Percentiles rank a stretch among this genome's conserved stretches.
Conservation (phyloP, 2,888 invertebrate genomes). For the Ochropacha duplaris region DNA sequence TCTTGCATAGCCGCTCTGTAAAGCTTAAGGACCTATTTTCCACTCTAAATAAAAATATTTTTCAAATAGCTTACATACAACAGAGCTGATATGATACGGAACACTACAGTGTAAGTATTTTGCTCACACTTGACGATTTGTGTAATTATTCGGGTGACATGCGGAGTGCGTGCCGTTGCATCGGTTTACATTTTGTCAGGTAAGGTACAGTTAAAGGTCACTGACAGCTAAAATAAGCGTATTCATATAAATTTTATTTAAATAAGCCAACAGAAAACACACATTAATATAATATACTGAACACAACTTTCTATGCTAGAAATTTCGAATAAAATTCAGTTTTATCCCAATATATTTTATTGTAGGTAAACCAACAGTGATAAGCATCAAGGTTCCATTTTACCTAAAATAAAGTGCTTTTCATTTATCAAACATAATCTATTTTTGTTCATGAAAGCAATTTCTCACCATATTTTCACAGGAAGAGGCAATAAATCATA, state of each 20-base stretch:
- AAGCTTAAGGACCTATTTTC: too few relatives aligned
- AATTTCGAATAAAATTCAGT: too few relatives aligned
- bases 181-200: conserved; percentile 35
- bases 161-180: conserved; percentile 15
- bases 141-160: conserved; percentile 18
- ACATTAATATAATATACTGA: too few relatives aligned
- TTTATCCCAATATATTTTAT: too few relatives aligned
- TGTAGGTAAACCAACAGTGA: too few relatives aligned
- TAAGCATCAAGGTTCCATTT: too few relatives aligned
- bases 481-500: conserved; percentile 15
- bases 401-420: background rate
- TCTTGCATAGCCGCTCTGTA: too few relatives aligned
- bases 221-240: conserved; percentile 36
- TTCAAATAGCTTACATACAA: background rate
- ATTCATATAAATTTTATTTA: conserved; percentile 11
- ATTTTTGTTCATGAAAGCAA: background rate
- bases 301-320: background rate
- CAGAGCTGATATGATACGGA: background rate
- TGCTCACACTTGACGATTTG: background rate
- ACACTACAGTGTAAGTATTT: background rate
- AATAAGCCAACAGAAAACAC: background rate
- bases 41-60: too few relatives aligned
- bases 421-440: background rate
- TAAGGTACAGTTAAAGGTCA: conserved; percentile 51
- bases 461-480: background rate